phyloP scores from a whole-genome alignment of 2,888 invertebrate species.

The Monoplex corrugatus region DNA sequence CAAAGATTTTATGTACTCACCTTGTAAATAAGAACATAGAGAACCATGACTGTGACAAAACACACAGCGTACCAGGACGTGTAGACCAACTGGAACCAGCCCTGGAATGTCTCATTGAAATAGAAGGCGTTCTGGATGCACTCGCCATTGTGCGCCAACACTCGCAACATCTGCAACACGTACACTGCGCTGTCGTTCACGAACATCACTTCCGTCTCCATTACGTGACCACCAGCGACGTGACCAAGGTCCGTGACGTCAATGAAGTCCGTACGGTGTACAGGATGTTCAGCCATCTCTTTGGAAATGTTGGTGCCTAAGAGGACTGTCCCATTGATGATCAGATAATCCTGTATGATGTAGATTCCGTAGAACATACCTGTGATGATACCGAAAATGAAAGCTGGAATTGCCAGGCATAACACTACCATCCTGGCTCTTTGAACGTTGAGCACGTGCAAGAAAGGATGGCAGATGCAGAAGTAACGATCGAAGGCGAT shows the following conservation, averaged over 20 bases:
- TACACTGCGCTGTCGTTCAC: background rate
- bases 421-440: constrained; percentile 67
- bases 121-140: constrained; percentile 62
- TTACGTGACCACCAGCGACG: background rate
- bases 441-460: constrained; percentile 69
- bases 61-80: constrained; percentile 68
- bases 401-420: constrained; percentile 61
- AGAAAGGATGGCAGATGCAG: constrained; percentile 79
- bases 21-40: constrained; percentile 74
- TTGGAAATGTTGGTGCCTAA: constrained; percentile 36
- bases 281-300: background rate
- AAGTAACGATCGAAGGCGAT: constrained; percentile 77
- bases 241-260: background rate
- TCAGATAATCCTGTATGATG: background rate
- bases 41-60: constrained; percentile 68
- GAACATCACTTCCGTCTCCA: background rate
- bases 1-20: background rate
- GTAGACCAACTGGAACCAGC: constrained; percentile 67
- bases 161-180: background rate
- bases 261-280: background rate
- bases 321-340: constrained; percentile 21
- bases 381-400: constrained; percentile 62
- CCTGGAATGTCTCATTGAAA: constrained; percentile 58
- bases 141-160: constrained; percentile 32
- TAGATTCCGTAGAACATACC: constrained; percentile 55